Conservation (phyloP, 2,888 invertebrate species). For the Eupelmus urozonus region DNA sequence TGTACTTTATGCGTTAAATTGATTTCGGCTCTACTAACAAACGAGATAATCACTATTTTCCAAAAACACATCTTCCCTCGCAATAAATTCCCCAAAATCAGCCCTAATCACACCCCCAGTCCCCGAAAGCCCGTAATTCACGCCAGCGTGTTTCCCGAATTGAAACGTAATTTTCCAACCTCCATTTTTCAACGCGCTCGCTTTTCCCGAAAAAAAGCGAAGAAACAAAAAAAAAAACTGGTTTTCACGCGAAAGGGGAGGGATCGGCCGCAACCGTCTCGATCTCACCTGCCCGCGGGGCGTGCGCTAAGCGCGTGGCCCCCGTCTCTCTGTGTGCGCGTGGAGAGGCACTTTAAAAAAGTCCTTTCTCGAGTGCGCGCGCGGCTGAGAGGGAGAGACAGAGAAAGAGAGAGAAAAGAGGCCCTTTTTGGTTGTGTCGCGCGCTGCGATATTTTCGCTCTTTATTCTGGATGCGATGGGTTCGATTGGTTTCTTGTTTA, state of each 20-base stretch:
- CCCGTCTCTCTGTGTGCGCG: neutral
- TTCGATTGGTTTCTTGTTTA: neutral
- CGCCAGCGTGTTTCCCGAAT: neutral
- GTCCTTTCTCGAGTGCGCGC: neutral
- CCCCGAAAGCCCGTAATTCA: too few relatives aligned
- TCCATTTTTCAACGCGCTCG: neutral
- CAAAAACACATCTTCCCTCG: too few relatives aligned
- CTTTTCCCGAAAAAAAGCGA: neutral
- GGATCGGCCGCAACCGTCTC: neutral
- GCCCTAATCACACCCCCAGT: too few relatives aligned
- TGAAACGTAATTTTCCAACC: neutral
- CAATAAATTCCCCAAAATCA: too few relatives aligned
- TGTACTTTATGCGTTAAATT: too few relatives aligned
- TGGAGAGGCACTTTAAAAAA: neutral
- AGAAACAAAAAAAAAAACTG: neutral
- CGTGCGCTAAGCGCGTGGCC: slow-evolving; percentile 70
- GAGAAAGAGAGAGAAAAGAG: too few relatives aligned
- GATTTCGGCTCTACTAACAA: too few relatives aligned
- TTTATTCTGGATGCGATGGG: neutral
- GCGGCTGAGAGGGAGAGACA: neutral
- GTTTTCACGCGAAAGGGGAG: neutral
- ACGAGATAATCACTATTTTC: too few relatives aligned
- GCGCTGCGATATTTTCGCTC: neutral
- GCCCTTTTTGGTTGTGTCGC: neutral
- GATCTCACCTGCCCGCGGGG: slow-evolving; percentile 68